Conservation (phyloP, 2,888 invertebrate species). For the Tribolium freemani region DNA sequence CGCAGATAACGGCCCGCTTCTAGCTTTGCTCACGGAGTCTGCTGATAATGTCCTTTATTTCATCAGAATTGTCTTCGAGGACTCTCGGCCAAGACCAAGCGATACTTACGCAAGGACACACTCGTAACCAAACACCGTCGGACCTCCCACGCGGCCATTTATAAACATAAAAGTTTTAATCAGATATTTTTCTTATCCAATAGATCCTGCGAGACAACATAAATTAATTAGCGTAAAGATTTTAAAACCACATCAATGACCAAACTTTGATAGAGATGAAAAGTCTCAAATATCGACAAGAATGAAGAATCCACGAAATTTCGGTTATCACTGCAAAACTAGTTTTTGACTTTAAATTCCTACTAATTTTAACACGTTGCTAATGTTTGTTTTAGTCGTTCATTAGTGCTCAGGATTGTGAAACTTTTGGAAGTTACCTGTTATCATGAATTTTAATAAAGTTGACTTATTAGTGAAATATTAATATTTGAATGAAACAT, state of each 20-base stretch:
- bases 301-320: too few relatives aligned
- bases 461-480: too few relatives aligned
- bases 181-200: background rate
- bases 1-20: constrained; percentile 2
- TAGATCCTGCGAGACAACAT: background rate
- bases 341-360: too few relatives aligned
- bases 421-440: too few relatives aligned
- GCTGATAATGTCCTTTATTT: constrained; percentile 17
- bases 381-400: too few relatives aligned
- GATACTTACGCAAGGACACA: background rate
- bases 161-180: background rate
- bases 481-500: too few relatives aligned
- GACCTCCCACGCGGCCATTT: background rate
- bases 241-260: background rate
- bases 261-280: background rate
- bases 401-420: too few relatives aligned
- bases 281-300: background rate
- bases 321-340: too few relatives aligned
- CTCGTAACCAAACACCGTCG: background rate
- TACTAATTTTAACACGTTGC: too few relatives aligned
- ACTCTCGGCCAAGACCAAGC: background rate
- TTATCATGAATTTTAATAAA: too few relatives aligned
- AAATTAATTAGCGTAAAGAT: background rate
- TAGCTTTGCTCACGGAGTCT: constrained; percentile 7
- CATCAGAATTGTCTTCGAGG: constrained; percentile 1